Evolutionary conservation across 2,888 invertebrate species (phyloP).

Genomic region (Caenorhabditis parvicauda): DNA sequence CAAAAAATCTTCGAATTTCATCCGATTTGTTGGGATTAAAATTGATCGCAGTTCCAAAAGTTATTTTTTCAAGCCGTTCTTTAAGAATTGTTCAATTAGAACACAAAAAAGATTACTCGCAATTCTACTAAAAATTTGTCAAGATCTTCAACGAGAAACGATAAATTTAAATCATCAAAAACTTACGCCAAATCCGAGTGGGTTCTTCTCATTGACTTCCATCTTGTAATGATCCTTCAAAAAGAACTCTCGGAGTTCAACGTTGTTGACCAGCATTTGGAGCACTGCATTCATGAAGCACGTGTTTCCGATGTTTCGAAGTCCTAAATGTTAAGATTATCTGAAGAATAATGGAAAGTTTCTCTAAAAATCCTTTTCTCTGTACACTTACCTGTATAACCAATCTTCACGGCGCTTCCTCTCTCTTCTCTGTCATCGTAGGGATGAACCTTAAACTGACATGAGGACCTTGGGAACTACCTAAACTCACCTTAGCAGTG

Average conservation of each 20-base stretch:
- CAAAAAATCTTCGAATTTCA: background rate
- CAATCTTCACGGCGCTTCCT: too few species aligned
- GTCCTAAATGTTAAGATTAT: too few species aligned
- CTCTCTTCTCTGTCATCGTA: too few species aligned
- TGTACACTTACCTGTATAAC: too few species aligned
- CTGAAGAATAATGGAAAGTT: too few species aligned
- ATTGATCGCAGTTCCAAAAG: background rate
- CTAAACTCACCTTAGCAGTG: too few species aligned
- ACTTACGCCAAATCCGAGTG: constrained; percentile 48
- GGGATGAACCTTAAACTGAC: too few species aligned
- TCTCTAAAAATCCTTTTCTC: too few species aligned
- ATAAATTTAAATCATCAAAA: too few species aligned
- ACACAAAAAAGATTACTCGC: background rate
- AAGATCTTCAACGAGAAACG: background rate
- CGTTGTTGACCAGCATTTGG: constrained; percentile 66
- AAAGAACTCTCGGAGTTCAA: constrained; percentile 67
- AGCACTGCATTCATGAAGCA: constrained; percentile 69
- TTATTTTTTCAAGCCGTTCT: background rate
- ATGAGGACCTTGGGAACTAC: too few species aligned
- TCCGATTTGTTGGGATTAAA: too few species aligned
- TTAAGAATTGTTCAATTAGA: background rate
- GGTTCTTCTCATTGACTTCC: constrained; percentile 67
- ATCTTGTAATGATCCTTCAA: constrained; percentile 62
- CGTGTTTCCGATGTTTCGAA: constrained; percentile 68
- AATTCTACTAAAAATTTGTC: background rate